A percentile compares a stretch with the other conserved stretches of the same genome.
phyloP scores from a whole-genome alignment of 2,888 invertebrate species.

The Entomobrya multifasciata region DNA sequence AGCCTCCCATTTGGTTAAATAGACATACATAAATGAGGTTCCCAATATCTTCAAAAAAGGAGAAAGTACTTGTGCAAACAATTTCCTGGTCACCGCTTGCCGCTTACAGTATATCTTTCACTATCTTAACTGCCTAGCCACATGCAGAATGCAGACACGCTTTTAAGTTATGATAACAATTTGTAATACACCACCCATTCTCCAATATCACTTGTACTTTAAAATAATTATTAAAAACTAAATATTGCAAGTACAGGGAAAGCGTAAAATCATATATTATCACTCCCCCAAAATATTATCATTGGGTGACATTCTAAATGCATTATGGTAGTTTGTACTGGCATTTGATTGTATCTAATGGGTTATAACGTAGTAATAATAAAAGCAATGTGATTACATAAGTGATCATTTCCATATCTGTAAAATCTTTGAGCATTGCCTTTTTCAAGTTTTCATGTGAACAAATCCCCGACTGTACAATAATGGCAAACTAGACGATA shows the following conservation, averaged over 20 bases:
- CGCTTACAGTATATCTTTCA: background rate
- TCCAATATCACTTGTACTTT: conserved; percentile 37
- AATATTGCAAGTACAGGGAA: too few species aligned
- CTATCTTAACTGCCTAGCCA: background rate
- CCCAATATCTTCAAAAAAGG: too few species aligned
- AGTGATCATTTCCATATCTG: conserved; percentile 27
- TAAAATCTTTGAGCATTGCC: background rate
- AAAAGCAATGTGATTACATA: conserved; percentile 24
- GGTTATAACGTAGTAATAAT: conserved; percentile 37
- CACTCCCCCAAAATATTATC: conserved; percentile 41
- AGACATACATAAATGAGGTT: too few species aligned
- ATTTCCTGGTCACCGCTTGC: background rate
- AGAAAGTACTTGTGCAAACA: background rate
- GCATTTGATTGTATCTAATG: conserved; percentile 41
- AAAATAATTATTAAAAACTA: conserved; percentile 27
- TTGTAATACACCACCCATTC: background rate
- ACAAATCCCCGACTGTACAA: conserved; percentile 13
- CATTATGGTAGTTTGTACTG: background rate
- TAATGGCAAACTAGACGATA: background rate
- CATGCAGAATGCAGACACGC: background rate
- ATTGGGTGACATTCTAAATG: conserved; percentile 21
- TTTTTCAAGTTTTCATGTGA: conserved; percentile 8
- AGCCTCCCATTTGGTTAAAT: conserved; percentile 4
- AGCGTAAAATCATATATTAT: conserved; percentile 21
- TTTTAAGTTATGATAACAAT: conserved; percentile 3